Conservation (phyloP, 2,113 vertebrate species). For the Bubo blakistoni region DNA sequence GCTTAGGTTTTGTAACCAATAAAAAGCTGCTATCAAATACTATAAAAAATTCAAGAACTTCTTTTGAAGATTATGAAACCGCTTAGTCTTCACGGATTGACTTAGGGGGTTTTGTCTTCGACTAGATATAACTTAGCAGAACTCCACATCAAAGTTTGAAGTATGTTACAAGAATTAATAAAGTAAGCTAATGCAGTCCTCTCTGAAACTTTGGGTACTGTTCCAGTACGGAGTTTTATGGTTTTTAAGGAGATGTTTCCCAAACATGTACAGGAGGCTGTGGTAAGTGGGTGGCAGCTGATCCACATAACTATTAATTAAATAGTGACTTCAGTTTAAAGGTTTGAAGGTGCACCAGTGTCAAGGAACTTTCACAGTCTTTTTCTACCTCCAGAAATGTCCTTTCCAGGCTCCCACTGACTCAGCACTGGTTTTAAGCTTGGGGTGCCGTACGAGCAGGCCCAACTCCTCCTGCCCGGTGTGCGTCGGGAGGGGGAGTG, state of each 20-base stretch:
- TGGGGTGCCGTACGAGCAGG: rapidly evolving
- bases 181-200: background rate
- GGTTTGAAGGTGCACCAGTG: background rate
- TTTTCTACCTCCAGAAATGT: background rate
- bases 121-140: constrained; percentile 30
- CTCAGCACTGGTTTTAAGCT: background rate
- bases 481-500: background rate
- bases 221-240: background rate
- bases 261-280: background rate
- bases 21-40: constrained; percentile 88
- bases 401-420: background rate
- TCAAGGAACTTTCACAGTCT: background rate
- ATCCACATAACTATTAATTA: background rate
- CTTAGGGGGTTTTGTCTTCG: constrained; percentile 43
- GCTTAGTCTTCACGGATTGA: constrained; percentile 16
- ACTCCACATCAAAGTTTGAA: constrained; percentile 1
- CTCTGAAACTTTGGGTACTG: constrained; percentile 14
- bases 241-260: background rate
- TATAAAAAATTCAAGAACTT: constrained; percentile 73
- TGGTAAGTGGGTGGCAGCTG: background rate
- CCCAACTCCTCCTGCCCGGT: rapidly evolving
- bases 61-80: constrained; percentile 68
- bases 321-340: background rate
- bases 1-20: constrained; percentile 90
- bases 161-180: constrained; percentile 21